phyloP scores from a whole-genome alignment of 53 echinoderm and acorn worm genomes.

The Actinopyga echinites region DNA sequence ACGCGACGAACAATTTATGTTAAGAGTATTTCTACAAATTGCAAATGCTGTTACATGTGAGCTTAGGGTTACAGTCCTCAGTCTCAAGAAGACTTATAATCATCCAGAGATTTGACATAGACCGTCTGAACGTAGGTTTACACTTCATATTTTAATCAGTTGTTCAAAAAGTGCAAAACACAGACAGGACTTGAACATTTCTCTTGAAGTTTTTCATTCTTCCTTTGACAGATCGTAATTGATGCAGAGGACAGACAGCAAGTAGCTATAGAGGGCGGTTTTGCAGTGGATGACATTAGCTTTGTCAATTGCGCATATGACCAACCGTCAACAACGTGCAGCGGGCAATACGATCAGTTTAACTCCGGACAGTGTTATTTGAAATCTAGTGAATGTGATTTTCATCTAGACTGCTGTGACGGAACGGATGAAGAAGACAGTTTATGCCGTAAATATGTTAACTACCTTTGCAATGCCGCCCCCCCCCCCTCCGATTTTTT shows the following conservation, averaged over 20 bases:
- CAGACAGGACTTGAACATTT: neutral
- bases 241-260: slow-evolving; percentile 64
- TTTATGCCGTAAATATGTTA: slow-evolving; percentile 16
- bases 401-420: slow-evolving; percentile 71
- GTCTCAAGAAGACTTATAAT: no score
- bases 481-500: no score
- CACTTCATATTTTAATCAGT: no score
- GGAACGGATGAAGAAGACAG: slow-evolving; percentile 54
- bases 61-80: no score
- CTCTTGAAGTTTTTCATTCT: neutral
- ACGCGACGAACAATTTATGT: no score
- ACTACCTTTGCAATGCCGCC: no score
- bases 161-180: no score
- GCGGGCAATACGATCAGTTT: slow-evolving; percentile 51
- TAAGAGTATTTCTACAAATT: no score
- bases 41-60: no score
- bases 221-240: slow-evolving; percentile 55
- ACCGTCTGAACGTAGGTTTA: no score
- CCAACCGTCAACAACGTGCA: slow-evolving; percentile 47
- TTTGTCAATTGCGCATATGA: slow-evolving; percentile 74
- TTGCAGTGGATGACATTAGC: slow-evolving; percentile 74
- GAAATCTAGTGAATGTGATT: slow-evolving; percentile 55
- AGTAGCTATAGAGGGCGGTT: slow-evolving; percentile 53
- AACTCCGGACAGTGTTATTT: slow-evolving; percentile 66
- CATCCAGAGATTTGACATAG: no score